These are phyloP conservation scores for Bathynomus jamesi DNA, from an alignment of 1,140 invertebrate genomes.

Conservation along the genomic window DNA sequence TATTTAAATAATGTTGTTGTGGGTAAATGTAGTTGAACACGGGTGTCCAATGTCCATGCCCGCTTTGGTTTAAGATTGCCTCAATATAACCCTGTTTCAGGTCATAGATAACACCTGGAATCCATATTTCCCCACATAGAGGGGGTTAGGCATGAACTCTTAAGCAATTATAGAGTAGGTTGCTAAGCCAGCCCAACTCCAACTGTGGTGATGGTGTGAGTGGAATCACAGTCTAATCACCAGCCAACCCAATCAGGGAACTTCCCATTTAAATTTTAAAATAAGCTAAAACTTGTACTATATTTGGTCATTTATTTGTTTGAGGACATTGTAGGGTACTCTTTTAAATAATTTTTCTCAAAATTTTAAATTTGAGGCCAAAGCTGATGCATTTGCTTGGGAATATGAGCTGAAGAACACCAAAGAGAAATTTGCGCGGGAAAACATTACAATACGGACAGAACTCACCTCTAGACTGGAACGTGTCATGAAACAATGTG, in stretches of 20 bases:
- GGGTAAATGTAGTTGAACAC: too few species aligned
- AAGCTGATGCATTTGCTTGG: background rate
- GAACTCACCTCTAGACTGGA: conserved; percentile 5
- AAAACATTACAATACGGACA: background rate
- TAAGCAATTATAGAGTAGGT: too few species aligned
- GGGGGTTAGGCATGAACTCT: too few species aligned
- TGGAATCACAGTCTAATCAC: background rate
- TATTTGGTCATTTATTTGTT: background rate
- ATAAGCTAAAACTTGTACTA: background rate
- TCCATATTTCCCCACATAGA: too few species aligned
- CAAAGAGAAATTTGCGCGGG: background rate
- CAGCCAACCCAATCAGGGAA: background rate
- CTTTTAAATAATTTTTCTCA: too few species aligned
- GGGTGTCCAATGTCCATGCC: too few species aligned
- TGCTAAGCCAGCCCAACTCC: background rate
- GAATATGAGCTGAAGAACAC: background rate
- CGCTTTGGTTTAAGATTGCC: too few species aligned
- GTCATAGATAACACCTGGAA: too few species aligned
- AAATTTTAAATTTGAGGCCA: too few species aligned
- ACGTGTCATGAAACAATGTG: conserved; percentile 10
- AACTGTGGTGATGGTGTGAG: background rate
- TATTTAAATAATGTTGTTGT: too few species aligned
- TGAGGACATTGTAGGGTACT: too few species aligned
- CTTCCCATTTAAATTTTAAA: background rate
- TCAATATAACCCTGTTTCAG: too few species aligned